Evolutionary conservation across 2,113 vertebrate genomes (phyloP).

Genomic region (Neogale vison): DNA sequence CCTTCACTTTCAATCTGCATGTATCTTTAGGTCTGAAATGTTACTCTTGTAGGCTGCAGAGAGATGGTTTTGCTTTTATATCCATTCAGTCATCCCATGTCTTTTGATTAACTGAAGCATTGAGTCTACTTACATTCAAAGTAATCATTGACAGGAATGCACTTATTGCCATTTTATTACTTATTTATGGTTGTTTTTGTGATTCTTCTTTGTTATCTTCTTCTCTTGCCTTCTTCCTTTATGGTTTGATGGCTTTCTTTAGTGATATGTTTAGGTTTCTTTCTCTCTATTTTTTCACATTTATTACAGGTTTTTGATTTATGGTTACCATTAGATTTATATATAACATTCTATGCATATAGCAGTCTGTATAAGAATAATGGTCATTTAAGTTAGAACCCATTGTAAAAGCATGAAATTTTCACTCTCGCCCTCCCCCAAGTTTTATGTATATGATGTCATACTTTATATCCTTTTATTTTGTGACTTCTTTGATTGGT

Average conservation of each 20-base stretch:
- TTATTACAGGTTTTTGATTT: not conserved
- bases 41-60: not conserved
- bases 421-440: not conserved
- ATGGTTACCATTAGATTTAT: not conserved
- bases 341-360: not conserved
- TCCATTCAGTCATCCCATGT: not conserved
- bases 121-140: not conserved
- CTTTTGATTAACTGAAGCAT: not conserved
- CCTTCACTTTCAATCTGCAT: not conserved
- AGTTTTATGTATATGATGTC: not conserved
- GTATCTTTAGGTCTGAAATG: not conserved
- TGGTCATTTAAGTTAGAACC: not conserved
- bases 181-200: not conserved
- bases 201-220: not conserved
- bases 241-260: not conserved
- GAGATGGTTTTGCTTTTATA: not conserved
- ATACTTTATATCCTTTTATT: not conserved
- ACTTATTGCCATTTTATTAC: not conserved
- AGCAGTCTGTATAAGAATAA: not conserved
- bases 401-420: not conserved
- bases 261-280: not conserved
- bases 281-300: not conserved
- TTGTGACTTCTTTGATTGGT: not conserved
- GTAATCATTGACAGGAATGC: not conserved
- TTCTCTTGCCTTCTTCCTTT: not conserved